Percentiles rank a stretch among this genome's conserved stretches.
phyloP scores from a whole-genome alignment of 1,140 invertebrate species.

The Harpegnathos saltator region DNA sequence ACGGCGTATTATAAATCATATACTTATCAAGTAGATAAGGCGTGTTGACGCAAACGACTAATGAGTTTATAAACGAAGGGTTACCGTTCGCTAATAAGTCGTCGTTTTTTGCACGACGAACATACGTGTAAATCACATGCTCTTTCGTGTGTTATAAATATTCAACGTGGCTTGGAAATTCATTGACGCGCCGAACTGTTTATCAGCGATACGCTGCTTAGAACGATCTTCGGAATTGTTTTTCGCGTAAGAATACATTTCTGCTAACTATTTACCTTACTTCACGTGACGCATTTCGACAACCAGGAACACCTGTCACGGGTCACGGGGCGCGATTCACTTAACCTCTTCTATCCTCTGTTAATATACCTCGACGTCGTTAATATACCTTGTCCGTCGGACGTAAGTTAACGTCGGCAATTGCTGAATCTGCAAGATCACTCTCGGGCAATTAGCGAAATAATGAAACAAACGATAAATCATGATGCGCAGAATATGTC shows the following conservation, averaged over 20 bases:
- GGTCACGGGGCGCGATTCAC: too few relatives aligned
- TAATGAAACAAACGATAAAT: too few relatives aligned
- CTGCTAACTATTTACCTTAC: neutral
- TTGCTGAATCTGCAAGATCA: too few relatives aligned
- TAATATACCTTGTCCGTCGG: too few relatives aligned
- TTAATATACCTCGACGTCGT: too few relatives aligned
- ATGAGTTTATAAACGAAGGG: constrained; percentile 6
- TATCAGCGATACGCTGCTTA: too few relatives aligned
- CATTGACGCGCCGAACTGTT: neutral
- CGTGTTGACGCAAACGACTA: neutral
- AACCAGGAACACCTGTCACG: too few relatives aligned
- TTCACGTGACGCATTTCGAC: too few relatives aligned
- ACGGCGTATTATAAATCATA: constrained; percentile 7
- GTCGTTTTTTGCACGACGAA: neutral
- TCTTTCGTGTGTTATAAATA: neutral
- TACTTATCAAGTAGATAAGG: neutral
- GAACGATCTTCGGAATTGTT: neutral
- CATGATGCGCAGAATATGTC: too few relatives aligned
- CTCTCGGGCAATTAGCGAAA: too few relatives aligned
- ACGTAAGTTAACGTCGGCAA: too few relatives aligned
- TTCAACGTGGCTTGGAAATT: neutral
- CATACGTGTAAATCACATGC: neutral
- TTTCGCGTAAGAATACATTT: neutral
- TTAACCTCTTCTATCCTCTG: too few relatives aligned
- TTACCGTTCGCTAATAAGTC: neutral